Conservation (phyloP, 2,888 invertebrate species). For the Petrolisthes manimaculis region DNA sequence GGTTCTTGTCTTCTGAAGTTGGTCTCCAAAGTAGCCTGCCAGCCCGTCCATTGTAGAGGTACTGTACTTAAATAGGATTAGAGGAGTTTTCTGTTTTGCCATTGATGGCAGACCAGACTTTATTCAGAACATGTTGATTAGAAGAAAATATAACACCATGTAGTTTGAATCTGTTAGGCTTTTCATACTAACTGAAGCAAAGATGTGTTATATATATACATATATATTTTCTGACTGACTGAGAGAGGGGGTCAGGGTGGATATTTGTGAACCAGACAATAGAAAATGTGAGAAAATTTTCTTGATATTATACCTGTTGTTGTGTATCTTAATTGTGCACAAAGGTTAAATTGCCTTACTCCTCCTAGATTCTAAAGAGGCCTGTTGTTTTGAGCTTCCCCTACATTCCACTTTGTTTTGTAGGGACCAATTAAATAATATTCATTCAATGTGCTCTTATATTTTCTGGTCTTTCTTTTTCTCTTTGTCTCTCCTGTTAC, state of each 20-base stretch:
- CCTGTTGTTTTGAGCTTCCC: not conserved
- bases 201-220: conserved; percentile 15
- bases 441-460: too few relatives aligned
- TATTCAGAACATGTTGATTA: conserved; percentile 7
- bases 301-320: not conserved
- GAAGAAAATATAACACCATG: not conserved
- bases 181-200: not conserved
- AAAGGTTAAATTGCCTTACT: conserved; percentile 18
- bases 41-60: conserved; percentile 57
- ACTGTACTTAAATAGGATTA: conserved; percentile 46
- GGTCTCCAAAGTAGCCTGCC: conserved; percentile 53
- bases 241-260: not conserved
- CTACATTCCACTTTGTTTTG: not conserved
- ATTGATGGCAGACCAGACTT: conserved; percentile 10
- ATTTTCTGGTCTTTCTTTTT: too few relatives aligned
- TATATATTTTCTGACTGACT: conserved; percentile 4
- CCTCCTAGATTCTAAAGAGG: not conserved
- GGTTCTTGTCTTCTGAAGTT: conserved; percentile 44
- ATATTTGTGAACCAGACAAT: not conserved
- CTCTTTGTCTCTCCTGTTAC: too few relatives aligned
- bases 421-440: conserved; percentile 1
- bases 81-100: conserved; percentile 56
- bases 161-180: conserved; percentile 13
- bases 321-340: conserved; percentile 3
- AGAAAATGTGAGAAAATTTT: not conserved